These are phyloP conservation scores for Thrips palmi DNA, from an alignment of 1,140 invertebrate species.

Conservation along the genomic window DNA sequence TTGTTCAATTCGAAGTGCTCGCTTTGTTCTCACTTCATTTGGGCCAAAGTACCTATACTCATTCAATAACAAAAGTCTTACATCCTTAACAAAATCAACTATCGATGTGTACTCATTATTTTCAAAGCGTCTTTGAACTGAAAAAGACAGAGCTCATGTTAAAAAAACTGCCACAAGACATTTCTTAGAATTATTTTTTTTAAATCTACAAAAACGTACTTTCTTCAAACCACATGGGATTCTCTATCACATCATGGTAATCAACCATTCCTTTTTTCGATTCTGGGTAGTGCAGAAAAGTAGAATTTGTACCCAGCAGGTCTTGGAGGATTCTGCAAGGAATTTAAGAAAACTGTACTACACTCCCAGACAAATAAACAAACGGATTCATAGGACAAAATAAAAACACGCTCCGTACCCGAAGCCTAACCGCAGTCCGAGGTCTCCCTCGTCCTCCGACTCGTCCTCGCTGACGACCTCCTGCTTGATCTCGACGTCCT, in stretches of 20 bases:
- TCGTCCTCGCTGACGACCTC: too few relatives aligned
- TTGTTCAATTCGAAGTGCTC: constrained; percentile 27
- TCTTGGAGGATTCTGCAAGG: too few relatives aligned
- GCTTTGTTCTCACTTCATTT: constrained; percentile 26
- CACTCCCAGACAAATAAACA: too few relatives aligned
- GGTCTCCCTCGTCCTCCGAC: too few relatives aligned
- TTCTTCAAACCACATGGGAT: constrained; percentile 16
- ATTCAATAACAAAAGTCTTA: constrained; percentile 31
- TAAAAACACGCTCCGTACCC: too few relatives aligned
- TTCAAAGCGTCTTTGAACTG: constrained; percentile 28
- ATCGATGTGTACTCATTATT: constrained; percentile 23
- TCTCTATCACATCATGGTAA: constrained; percentile 14
- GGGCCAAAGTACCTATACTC: constrained; percentile 32
- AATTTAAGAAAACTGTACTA: too few relatives aligned
- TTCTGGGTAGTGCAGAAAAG: too few relatives aligned
- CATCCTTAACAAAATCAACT: constrained; percentile 27
- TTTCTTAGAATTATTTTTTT: neutral
- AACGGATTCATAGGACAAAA: too few relatives aligned
- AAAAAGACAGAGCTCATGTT: constrained; percentile 11
- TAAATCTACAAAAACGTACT: constrained; percentile 9
- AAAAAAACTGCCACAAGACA: neutral
- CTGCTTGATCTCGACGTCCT: too few relatives aligned
- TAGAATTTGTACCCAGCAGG: too few relatives aligned
- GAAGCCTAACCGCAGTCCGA: too few relatives aligned
- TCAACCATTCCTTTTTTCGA: constrained; percentile 14